Conservation (phyloP, 2,113 vertebrate species). For the Leucoraja erinaceus region DNA sequence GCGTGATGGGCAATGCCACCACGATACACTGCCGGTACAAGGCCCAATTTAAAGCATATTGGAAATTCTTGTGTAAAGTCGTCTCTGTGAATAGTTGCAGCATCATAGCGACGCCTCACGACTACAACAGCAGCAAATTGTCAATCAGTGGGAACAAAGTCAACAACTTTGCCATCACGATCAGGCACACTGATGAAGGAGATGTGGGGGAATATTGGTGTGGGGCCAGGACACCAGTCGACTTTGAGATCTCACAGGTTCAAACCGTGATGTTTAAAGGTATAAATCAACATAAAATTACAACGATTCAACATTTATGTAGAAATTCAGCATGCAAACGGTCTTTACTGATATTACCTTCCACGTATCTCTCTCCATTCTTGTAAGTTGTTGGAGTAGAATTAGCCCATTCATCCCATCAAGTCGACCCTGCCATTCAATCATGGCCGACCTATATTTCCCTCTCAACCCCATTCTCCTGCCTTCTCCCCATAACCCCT, state of each 20-base stretch:
- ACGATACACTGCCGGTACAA: neutral
- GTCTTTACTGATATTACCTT: neutral
- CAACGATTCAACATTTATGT: no score
- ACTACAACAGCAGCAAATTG: no score
- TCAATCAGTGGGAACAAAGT: neutral
- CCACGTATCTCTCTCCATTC: no score
- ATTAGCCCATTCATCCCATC: no score
- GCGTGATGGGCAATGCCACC: neutral
- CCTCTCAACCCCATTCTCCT: no score
- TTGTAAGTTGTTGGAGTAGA: no score
- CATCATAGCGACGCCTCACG: neutral
- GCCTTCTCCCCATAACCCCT: no score
- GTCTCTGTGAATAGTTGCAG: neutral
- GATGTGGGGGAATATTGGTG: slow-evolving; percentile 17
- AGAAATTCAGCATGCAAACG: no score
- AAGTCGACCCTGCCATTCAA: no score
- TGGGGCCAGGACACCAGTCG: neutral
- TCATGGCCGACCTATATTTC: no score
- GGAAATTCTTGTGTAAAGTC: slow-evolving; percentile 24
- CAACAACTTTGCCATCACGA: neutral
- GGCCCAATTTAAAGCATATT: neutral
- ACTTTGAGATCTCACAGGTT: neutral
- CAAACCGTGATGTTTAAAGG: neutral
- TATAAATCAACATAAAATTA: neutral
- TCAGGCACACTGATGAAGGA: neutral